Percentiles rank a stretch among this genome's conserved stretches.
phyloP scores from a whole-genome alignment of 92 coral and sea anemone genomes.

The Porites evermanni region DNA sequence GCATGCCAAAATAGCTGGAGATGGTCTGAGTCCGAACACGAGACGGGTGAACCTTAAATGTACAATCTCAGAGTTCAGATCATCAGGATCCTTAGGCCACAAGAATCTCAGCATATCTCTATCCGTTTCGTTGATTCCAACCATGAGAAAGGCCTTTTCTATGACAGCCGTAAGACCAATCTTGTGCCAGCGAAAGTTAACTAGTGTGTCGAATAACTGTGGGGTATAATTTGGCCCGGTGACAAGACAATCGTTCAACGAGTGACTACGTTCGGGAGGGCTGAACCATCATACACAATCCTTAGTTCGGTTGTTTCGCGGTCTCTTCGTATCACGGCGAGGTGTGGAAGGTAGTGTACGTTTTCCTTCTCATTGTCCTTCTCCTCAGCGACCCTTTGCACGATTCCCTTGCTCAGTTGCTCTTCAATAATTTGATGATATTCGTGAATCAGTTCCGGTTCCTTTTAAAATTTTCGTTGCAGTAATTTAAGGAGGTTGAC shows the following conservation, averaged over 20 bases:
- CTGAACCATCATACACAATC: constrained; percentile 63
- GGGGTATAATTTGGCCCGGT: constrained; percentile 62
- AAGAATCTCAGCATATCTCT: constrained; percentile 58
- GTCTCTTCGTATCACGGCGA: constrained; percentile 54
- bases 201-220: constrained; percentile 51
- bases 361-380: neutral
- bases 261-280: constrained; percentile 35
- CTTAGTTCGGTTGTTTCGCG: constrained; percentile 59
- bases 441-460: constrained; percentile 59
- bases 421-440: constrained; percentile 59
- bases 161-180: constrained; percentile 24
- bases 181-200: constrained; percentile 49
- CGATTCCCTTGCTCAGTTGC: constrained; percentile 48
- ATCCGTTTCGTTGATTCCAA: constrained; percentile 42
- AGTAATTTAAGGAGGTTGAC: constrained; percentile 48
- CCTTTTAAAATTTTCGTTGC: constrained; percentile 44
- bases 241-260: constrained; percentile 63
- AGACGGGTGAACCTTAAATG: constrained; percentile 49
- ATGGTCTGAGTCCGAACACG: constrained; percentile 59
- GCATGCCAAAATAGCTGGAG: constrained; percentile 56
- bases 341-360: constrained; percentile 49
- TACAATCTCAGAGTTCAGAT: constrained; percentile 38
- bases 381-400: constrained; percentile 40
- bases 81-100: constrained; percentile 58
- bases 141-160: constrained; percentile 52